These are phyloP conservation scores for Medauroidea extradentata DNA, from an alignment of 1,140 invertebrate species.

Conservation along the genomic window DNA sequence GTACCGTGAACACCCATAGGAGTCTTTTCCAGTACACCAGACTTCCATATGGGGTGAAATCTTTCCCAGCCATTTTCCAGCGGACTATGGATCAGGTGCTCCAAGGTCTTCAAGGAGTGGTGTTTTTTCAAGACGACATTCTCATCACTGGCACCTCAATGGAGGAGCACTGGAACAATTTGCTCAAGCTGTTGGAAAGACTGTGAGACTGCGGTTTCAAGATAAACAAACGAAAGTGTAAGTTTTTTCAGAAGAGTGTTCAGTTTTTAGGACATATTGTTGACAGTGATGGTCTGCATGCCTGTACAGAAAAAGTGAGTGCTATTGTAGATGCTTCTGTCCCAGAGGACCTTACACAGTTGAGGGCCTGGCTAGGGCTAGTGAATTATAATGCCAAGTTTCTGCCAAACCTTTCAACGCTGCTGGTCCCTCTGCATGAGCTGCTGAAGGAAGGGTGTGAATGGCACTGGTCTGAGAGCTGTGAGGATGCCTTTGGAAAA, in stretches of 20 bases:
- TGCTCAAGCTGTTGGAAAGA: neutral
- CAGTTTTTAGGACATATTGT: neutral
- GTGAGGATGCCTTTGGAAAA: conserved; percentile 27
- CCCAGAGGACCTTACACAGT: conserved; percentile 6
- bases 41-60: neutral
- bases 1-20: neutral
- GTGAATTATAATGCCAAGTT: conserved; percentile 37
- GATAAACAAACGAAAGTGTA: neutral
- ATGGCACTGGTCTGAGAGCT: conserved; percentile 27
- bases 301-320: conserved; percentile 14
- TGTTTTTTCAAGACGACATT: no score
- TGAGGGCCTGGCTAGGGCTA: neutral
- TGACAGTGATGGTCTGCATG: conserved; percentile 1
- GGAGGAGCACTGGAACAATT: neutral
- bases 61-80: neutral
- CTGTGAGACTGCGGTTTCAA: neutral
- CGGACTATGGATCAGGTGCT: neutral
- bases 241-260: neutral
- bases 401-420: conserved; percentile 30
- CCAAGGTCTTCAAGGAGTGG: no score
- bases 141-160: no score
- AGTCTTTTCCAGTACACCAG: neutral
- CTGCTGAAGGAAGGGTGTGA: conserved; percentile 22
- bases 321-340: conserved; percentile 21
- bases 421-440: conserved; percentile 27